These are phyloP conservation scores for Oxycera nigricornis DNA, from an alignment of 2,888 invertebrate genomes.

Conservation along the genomic window DNA sequence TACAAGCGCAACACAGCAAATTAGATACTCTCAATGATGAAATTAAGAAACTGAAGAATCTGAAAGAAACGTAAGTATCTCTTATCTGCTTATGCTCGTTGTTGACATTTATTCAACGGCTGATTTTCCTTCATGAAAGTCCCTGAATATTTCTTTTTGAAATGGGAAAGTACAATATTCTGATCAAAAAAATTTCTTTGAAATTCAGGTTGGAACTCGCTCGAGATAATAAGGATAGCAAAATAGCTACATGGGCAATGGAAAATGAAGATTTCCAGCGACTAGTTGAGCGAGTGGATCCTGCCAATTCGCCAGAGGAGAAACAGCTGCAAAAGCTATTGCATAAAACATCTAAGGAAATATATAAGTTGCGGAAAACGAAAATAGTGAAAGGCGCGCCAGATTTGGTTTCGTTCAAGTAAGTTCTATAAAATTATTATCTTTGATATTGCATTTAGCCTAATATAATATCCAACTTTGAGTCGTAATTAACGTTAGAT, in stretches of 20 bases:
- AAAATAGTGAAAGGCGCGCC: constrained; percentile 88
- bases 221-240: constrained; percentile 80
- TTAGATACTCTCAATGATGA: constrained; percentile 85
- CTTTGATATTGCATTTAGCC: constrained; percentile 17
- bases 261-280: constrained; percentile 87
- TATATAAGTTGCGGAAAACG: constrained; percentile 86
- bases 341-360: constrained; percentile 88
- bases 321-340: constrained; percentile 76
- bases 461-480: background rate
- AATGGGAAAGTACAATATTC: background rate
- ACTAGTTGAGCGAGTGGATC: constrained; percentile 64
- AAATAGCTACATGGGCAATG: constrained; percentile 83
- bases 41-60: constrained; percentile 78
- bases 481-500: too few relatives aligned
- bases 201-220: constrained; percentile 77
- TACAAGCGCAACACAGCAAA: constrained; percentile 89
- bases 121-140: too few relatives aligned
- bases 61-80: constrained; percentile 74
- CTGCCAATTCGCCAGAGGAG: constrained; percentile 64
- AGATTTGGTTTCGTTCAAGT: constrained; percentile 92
- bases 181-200: background rate
- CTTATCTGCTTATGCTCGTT: background rate
- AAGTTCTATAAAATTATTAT: constrained; percentile 59
- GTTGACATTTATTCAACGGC: too few relatives aligned
- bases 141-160: background rate